These are phyloP conservation scores for Podiceps cristatus DNA, from an alignment of 2,113 vertebrate genomes.

Conservation along the genomic window DNA sequence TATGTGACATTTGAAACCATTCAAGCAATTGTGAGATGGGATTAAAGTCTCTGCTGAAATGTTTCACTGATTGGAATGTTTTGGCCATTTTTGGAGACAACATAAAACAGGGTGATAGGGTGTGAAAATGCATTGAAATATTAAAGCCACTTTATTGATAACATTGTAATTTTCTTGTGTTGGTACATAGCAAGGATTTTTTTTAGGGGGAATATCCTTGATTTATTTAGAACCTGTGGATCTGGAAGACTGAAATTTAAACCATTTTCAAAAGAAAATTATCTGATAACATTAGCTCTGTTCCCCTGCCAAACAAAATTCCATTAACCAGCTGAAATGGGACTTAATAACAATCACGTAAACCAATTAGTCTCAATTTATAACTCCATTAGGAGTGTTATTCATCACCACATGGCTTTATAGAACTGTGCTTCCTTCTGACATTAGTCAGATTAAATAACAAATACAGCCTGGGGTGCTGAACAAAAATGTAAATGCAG, in stretches of 20 bases:
- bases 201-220: neutral
- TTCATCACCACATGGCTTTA: constrained; percentile 67
- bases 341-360: constrained; percentile 78
- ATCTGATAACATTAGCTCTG: constrained; percentile 71
- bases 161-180: neutral
- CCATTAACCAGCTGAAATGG: constrained; percentile 78
- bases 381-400: constrained; percentile 76
- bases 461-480: constrained; percentile 59
- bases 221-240: constrained; percentile 45
- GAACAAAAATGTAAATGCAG: constrained; percentile 61
- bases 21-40: constrained; percentile 61
- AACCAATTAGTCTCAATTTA: constrained; percentile 83
- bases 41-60: constrained; percentile 55
- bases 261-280: constrained; percentile 72
- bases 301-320: constrained; percentile 78
- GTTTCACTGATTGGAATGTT: constrained; percentile 51
- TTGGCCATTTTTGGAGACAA: constrained; percentile 11
- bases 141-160: neutral
- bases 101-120: neutral
- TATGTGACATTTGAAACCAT: constrained; percentile 71
- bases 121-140: constrained; percentile 32
- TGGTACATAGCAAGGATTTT: neutral
- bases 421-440: constrained; percentile 55
- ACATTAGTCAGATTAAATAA: constrained; percentile 75
- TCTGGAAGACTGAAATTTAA: constrained; percentile 56